Percentiles rank a stretch among this genome's conserved stretches.
phyloP scores from a whole-genome alignment of 2,113 vertebrate genomes.

The Xenopus borealis region DNA sequence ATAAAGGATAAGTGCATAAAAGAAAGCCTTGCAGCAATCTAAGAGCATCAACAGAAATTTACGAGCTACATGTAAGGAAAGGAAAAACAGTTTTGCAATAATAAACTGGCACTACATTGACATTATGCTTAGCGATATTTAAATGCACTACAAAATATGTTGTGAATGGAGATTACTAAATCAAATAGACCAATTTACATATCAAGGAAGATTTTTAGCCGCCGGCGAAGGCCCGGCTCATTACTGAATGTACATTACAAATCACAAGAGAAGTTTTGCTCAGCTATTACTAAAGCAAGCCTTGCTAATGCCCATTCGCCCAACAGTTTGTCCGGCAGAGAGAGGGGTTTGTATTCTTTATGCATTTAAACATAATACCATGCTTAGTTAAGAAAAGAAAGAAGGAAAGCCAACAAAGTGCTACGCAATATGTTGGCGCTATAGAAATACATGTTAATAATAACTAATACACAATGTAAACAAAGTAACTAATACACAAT shows the following conservation, averaged over 20 bases:
- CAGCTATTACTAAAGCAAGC: slow-evolving; percentile 2
- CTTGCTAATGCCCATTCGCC: neutral
- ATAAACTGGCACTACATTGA: neutral
- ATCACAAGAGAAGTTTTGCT: slow-evolving; percentile 3
- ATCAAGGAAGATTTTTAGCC: slow-evolving; percentile 14
- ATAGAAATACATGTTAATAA: too few species aligned
- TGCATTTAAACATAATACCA: neutral
- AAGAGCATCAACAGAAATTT: too few species aligned
- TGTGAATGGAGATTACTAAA: slow-evolving; percentile 16
- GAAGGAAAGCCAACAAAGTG: neutral
- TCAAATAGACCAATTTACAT: slow-evolving; percentile 17
- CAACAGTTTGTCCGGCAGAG: neutral
- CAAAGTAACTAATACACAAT: too few species aligned
- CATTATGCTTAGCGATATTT: slow-evolving; percentile 5
- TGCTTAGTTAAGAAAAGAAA: neutral
- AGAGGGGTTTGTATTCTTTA: neutral
- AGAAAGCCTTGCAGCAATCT: too few species aligned
- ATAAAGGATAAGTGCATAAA: too few species aligned
- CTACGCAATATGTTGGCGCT: too few species aligned
- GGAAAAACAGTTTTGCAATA: neutral
- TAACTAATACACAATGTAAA: too few species aligned
- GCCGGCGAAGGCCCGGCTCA: slow-evolving; percentile 7
- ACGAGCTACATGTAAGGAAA: neutral
- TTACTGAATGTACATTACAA: slow-evolving; percentile 7
- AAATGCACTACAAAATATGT: slow-evolving; percentile 14